These are phyloP conservation scores for Copidosoma aretas DNA, from an alignment of 2,888 invertebrate genomes.

Conservation along the genomic window DNA sequence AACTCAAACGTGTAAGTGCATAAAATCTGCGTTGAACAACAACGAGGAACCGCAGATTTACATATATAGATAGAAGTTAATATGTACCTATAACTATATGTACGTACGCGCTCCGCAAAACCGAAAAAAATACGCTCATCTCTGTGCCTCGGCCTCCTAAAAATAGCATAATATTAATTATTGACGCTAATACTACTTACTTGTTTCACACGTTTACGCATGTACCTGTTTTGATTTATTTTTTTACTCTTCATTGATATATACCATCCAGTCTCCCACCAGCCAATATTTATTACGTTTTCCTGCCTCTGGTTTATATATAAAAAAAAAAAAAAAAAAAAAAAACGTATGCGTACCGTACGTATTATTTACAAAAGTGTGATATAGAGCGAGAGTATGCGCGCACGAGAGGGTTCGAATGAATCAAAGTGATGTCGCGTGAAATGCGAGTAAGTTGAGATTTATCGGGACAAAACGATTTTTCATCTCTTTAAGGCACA, in stretches of 20 bases:
- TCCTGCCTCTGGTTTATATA: too few relatives aligned
- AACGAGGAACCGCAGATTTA: slow-evolving; percentile 49
- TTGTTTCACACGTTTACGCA: slow-evolving; percentile 5
- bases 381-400: too few relatives aligned
- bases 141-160: slow-evolving; percentile 31
- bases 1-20: slow-evolving; percentile 36
- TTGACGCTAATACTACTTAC: slow-evolving; percentile 8
- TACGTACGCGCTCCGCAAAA: slow-evolving; percentile 43
- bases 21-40: slow-evolving; percentile 48
- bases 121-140: slow-evolving; percentile 10
- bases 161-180: too few relatives aligned
- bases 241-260: background rate
- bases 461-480: too few relatives aligned
- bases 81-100: slow-evolving; percentile 50
- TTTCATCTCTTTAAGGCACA: too few relatives aligned
- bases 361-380: slow-evolving; percentile 11
- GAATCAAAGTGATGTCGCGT: too few relatives aligned
- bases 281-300: too few relatives aligned
- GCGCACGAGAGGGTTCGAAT: too few relatives aligned
- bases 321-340: too few relatives aligned
- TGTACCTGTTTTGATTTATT: slow-evolving; percentile 17
- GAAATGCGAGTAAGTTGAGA: too few relatives aligned
- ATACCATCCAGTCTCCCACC: background rate
- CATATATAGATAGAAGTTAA: slow-evolving; percentile 50
- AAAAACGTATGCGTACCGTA: too few relatives aligned